Evolutionary conservation across 2,113 vertebrate species (phyloP), one percentile per base, ranked within the genome.

Genomic region (Spea bombifrons): DNA sequence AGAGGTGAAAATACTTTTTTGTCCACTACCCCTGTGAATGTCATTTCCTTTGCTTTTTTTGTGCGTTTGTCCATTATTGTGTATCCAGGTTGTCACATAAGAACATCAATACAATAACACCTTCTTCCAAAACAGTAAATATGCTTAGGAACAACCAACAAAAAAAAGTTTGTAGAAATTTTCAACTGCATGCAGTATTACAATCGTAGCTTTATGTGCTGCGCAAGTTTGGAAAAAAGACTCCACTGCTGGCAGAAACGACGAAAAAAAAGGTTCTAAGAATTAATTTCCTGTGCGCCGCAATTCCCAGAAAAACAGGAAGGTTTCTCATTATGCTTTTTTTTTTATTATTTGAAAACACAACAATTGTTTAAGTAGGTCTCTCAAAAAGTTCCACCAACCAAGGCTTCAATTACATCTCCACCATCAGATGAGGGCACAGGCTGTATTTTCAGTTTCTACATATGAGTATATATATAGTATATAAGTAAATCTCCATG

Each of bases 261-360:
- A 6, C 8, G 2, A 17, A 43, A 50, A n/a, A 1, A 9, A 13
- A 81, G 69, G 30, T 2, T 2, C 75, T 12, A 43, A 12, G 81
- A 75, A 81, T 84, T 82, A 71, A 81, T 79, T 86, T 89, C 84
- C 76, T 87, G 82, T 65, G 49, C 30, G 50, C 67, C 70, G 81
- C 3, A 1, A 44, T 47, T 53, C 77, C 78, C 50, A 82, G 85
- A 76, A 88, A 89, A 88, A 75, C 87, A 89, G 87, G 78, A 83
- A 90, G 70, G 81, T 81, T 81, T 61, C 68, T 74, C 78, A 2
- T 15, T 15, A 0, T 44, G 48, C 4, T 30, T 70, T 76, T 57
- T 76, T 76, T 76, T 76, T 85, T n/a, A n/a, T 74, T 81, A 73
- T 57, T 82, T 80, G 78, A 86, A 66, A 73, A 49, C 46, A 50